Conservation (phyloP, 2,888 invertebrate genomes). For the Tinea trinotella region DNA sequence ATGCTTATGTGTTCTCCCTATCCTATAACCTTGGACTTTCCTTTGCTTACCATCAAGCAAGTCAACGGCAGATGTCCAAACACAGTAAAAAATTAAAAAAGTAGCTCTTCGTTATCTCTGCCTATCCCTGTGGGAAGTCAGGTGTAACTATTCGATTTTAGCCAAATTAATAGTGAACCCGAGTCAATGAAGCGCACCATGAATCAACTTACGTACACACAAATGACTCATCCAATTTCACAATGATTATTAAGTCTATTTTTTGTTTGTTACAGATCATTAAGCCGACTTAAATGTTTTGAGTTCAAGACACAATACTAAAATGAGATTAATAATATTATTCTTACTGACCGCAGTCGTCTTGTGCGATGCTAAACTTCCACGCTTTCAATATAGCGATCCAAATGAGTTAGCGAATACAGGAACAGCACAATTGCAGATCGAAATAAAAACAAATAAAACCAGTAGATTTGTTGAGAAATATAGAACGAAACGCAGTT, state of each 20-base stretch:
- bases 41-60: not conserved
- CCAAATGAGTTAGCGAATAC: conserved; percentile 46
- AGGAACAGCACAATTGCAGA: conserved; percentile 41
- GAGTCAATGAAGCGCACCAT: too few relatives aligned
- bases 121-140: too few relatives aligned
- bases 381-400: conserved; percentile 40
- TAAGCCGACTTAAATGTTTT: not conserved
- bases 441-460: conserved; percentile 47
- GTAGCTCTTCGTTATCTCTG: too few relatives aligned
- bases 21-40: too few relatives aligned
- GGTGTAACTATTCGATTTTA: too few relatives aligned
- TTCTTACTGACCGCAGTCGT: conserved; percentile 50
- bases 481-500: conserved; percentile 47
- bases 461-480: conserved; percentile 54
- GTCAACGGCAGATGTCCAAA: not conserved
- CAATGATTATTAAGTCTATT: not conserved
- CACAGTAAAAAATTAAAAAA: not conserved
- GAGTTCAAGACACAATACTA: conserved; percentile 25
- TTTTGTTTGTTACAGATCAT: conserved; percentile 7
- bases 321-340: conserved; percentile 52
- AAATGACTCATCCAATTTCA: not conserved
- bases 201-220: not conserved
- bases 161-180: too few relatives aligned
- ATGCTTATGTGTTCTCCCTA: too few relatives aligned
- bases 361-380: conserved; percentile 57